Base-by-base conservation (phyloP, 2,888 invertebrate genomes). In the Linnaemya tessellans region DNA sequence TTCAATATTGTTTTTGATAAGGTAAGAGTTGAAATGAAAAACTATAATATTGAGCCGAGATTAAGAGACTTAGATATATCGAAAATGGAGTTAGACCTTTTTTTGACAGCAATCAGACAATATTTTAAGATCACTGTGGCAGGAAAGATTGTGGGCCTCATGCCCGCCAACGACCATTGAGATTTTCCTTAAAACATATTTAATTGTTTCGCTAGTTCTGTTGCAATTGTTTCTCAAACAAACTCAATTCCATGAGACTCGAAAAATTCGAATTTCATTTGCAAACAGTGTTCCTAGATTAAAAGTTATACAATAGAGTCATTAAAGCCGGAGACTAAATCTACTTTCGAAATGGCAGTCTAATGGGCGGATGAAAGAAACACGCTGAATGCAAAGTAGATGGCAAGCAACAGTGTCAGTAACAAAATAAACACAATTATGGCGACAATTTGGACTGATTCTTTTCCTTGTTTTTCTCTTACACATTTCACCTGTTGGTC, bases 401-500 rank as follows among this genome's bases (percentile, higher is more conserved):
- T 30, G 49, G 22, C 64, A 75, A 68, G 74, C 64, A 75, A 70
- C 84, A 77, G 54, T 62, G 35, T 43, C 56, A 71, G 22, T 46
- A 67, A 43, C 49, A 68, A 70, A 49, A 62, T 35, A 82, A 41
- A 62, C 43, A n/a, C 30, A 73, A 77, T 80, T 80, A 84, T 58
- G 70, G 41, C 68, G 75, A 77, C 71, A 71, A 60, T 70, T 49
- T 80, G 30, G 4, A 46, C 49, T 51, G 38, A 20, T 30, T 64
- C 0, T 30, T 38, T 4, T 46, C 22, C 18, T 20, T 8, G 15
- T 30, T 54, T 25, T 11, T 30, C 18, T 20, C 25, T 20, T 20
- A 51, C 8, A 0, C n/a, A 89, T 88, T 89, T 87, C 89, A 90
- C 90, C 90, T 90, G 91, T 89, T 91, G 90, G 89, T 87, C 88